Evolutionary conservation across 1,140 invertebrate species (phyloP), one percentile per base, ranked within the genome.

Genomic region (Pogonomyrmex californicus): DNA sequence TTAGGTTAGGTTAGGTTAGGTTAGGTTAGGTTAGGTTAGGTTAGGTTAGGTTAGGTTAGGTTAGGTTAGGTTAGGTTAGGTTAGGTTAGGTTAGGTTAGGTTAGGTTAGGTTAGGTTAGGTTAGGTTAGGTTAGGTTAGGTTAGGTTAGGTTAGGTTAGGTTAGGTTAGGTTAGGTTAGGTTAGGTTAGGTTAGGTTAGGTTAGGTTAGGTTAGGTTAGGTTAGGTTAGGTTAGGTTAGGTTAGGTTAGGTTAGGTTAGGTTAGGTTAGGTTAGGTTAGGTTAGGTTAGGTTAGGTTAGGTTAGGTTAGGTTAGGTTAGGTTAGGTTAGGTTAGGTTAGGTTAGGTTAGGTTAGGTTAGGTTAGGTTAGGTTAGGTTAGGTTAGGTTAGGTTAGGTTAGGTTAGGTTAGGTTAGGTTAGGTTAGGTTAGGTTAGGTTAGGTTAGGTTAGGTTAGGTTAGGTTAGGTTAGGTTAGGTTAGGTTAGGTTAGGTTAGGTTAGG

Each of bases 321-420:
- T 23, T 23, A 56, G 54, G 54, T 23, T 23, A 56, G 54, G 54
- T 23, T 23, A 56, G 54, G 14, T 23, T 23, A 56, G 54, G 54
- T 23, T 23, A 56, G 54, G 54, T 23, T 23, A 56, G n/a, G n/a
- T n/a, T n/a, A n/a, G n/a, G n/a, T n/a, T n/a, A n/a, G n/a, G 54
- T 23, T 23, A 56, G 54, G 54, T 23, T 23, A 56, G 54, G 54
- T 23, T 23, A 56, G 54, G 54, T 23, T 33, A 60, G 58, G 58
- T 10, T 33, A 38, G 62, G 62, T 41, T 41, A 63, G 62, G 62
- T 41, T 41, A 63, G n/a, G n/a, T n/a, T n/a, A n/a, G n/a, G n/a
- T n/a, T n/a, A n/a, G n/a, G 62, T 41, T 41, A 38, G 62, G 62
- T 41, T 41, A 63, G 62, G 62, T 41, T 41, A 63, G 62, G 62